Percentiles rank a stretch among this genome's conserved stretches.
phyloP scores from a whole-genome alignment of 2,113 vertebrate species.

The Barbus barbus region DNA sequence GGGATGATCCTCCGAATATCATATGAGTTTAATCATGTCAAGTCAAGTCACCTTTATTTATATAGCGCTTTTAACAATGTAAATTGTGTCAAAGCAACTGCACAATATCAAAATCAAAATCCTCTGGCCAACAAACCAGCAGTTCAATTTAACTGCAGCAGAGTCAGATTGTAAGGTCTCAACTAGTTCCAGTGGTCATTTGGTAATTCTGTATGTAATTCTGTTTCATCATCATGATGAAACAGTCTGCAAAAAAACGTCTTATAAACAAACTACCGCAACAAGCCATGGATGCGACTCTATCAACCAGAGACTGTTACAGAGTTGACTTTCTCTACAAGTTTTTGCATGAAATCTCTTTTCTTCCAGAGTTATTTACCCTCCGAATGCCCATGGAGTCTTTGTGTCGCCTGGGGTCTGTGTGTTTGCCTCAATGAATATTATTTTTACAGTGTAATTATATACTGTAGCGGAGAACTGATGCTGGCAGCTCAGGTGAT shows the following conservation, averaged over 20 bases:
- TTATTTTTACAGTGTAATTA: slow-evolving; percentile 66
- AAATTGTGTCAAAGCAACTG: too few species aligned
- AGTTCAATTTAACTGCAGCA: too few species aligned
- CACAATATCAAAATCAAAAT: too few species aligned
- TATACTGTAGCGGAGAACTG: slow-evolving; percentile 57
- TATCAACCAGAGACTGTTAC: neutral
- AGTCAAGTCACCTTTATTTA: too few species aligned
- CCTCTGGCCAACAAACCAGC: too few species aligned
- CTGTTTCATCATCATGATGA: too few species aligned
- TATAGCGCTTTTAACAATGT: too few species aligned
- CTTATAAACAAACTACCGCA: neutral
- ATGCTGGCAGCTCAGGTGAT: slow-evolving; percentile 62
- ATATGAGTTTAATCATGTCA: neutral
- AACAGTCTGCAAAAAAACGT: neutral
- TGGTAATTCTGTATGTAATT: too few species aligned
- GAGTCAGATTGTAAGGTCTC: too few species aligned
- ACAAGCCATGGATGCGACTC: neutral
- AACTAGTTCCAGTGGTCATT: too few species aligned
- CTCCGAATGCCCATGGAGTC: slow-evolving; percentile 49
- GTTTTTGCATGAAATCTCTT: slow-evolving; percentile 15
- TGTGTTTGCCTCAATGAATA: slow-evolving; percentile 60
- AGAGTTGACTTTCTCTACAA: neutral
- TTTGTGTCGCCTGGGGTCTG: slow-evolving; percentile 55
- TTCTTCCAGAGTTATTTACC: slow-evolving; percentile 12
- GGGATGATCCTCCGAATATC: neutral